phyloP scores from a whole-genome alignment of 2,113 vertebrate genomes.

The Bujurquina vittata region DNA sequence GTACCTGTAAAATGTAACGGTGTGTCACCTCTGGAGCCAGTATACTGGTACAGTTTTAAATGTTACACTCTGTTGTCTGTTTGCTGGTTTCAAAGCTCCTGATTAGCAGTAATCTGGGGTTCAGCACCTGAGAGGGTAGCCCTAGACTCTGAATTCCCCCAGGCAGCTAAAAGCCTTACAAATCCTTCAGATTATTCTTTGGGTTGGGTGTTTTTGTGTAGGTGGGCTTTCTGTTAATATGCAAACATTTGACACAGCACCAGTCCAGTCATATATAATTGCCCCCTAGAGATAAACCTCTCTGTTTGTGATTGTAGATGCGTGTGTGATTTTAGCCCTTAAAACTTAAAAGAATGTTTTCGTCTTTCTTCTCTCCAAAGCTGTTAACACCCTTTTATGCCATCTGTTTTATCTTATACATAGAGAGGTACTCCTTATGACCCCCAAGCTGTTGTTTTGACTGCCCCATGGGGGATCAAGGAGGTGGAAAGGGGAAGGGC shows the following conservation, averaged over 20 bases:
- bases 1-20: rapidly evolving
- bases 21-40: not conserved
- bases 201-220: conserved; percentile 36
- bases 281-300: not conserved
- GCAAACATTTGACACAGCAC: conserved; percentile 33
- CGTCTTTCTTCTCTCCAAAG: not conserved
- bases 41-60: not conserved
- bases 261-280: conserved; percentile 36
- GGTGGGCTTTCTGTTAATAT: conserved; percentile 10
- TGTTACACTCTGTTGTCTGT: conserved; percentile 47
- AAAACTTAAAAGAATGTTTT: not conserved
- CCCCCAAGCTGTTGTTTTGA: conserved; percentile 72
- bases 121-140: conserved; percentile 64
- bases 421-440: conserved; percentile 11
- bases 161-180: conserved; percentile 57
- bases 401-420: conserved; percentile 22
- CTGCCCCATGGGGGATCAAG: conserved; percentile 37
- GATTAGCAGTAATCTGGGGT: conserved; percentile 70
- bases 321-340: not conserved
- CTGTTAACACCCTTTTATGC: not conserved
- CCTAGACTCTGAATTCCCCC: conserved; percentile 51
- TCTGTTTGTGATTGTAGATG: not conserved
- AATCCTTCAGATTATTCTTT: conserved; percentile 66
- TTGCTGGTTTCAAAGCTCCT: conserved; percentile 47
- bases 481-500: conserved; percentile 42